These are phyloP conservation scores for Lepus timidus DNA, from an alignment of 2,113 vertebrate species.

Conservation along the genomic window DNA sequence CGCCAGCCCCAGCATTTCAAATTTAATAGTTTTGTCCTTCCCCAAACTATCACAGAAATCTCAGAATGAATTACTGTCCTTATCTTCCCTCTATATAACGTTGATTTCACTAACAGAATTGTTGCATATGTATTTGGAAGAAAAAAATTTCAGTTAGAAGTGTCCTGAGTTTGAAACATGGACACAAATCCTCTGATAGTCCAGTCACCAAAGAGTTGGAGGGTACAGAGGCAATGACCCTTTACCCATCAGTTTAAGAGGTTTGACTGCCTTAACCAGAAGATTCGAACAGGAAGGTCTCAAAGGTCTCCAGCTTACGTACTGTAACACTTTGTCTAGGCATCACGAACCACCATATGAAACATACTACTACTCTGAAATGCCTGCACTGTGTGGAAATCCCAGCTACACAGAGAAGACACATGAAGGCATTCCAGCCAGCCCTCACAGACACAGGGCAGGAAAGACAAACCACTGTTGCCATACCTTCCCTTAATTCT, in stretches of 20 bases:
- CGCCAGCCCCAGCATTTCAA: not conserved
- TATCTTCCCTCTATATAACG: not conserved
- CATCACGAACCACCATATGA: not conserved
- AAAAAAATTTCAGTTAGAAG: constrained; percentile 47
- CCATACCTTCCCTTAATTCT: not conserved
- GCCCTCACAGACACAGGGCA: not conserved
- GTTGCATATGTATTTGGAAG: constrained; percentile 44
- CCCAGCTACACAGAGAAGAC: not conserved
- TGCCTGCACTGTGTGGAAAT: not conserved
- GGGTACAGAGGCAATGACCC: not conserved
- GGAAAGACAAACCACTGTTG: not conserved
- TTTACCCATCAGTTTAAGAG: not conserved
- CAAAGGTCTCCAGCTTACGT: not conserved
- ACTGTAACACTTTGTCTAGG: not conserved
- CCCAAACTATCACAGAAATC: constrained; percentile 36
- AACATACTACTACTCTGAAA: not conserved
- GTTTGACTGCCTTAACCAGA: not conserved
- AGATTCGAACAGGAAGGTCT: constrained; percentile 38
- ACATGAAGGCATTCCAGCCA: not conserved
- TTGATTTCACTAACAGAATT: constrained; percentile 23
- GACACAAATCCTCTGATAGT: not conserved
- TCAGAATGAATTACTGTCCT: not conserved
- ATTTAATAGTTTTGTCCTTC: not conserved
- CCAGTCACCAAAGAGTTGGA: not conserved
- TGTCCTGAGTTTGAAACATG: constrained; percentile 28